A percentile compares a stretch with the other conserved stretches of the same genome.
phyloP scores from a whole-genome alignment of 2,113 vertebrate species.

The Embiotoca jacksoni region DNA sequence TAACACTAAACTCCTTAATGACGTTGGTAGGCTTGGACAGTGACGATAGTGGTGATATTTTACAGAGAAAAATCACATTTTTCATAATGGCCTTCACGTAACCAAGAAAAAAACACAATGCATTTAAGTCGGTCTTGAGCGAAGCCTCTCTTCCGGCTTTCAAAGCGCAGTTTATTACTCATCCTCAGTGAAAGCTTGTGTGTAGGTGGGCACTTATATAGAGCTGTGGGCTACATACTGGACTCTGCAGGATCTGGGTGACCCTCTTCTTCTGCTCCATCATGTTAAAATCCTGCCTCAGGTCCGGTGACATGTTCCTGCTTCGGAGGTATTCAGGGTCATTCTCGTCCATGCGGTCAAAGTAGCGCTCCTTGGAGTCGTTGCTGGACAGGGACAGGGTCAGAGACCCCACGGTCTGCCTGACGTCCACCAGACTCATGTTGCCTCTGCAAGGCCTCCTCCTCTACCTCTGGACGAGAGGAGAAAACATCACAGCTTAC shows the following conservation, averaged over 20 bases:
- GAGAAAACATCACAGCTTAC: constrained; percentile 12
- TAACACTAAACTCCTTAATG: not conserved
- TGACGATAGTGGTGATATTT: not conserved
- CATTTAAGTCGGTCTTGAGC: constrained; percentile 21
- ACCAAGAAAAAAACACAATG: not conserved
- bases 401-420: constrained; percentile 85
- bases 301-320: constrained; percentile 93
- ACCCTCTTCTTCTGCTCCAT: constrained; percentile 99
- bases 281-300: constrained; percentile 98
- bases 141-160: constrained; percentile 29
- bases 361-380: constrained; percentile 90
- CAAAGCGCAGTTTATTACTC: constrained; percentile 54
- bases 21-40: not conserved
- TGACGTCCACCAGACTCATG: constrained; percentile 91
- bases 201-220: constrained; percentile 51
- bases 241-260: constrained; percentile 96
- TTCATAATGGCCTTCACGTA: constrained; percentile 6
- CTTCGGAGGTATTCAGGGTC: constrained; percentile 89
- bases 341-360: constrained; percentile 88
- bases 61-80: not conserved
- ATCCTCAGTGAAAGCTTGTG: constrained; percentile 47
- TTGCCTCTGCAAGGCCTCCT: constrained; percentile 27
- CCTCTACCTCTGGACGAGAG: constrained; percentile 28
- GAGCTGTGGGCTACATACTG: constrained; percentile 85
- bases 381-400: constrained; percentile 88